A percentile compares a stretch with the other conserved stretches of the same genome.
Evolutionary conservation across 1,140 invertebrate species (phyloP).

Genomic region (Plectrocnemia conspersa): DNA sequence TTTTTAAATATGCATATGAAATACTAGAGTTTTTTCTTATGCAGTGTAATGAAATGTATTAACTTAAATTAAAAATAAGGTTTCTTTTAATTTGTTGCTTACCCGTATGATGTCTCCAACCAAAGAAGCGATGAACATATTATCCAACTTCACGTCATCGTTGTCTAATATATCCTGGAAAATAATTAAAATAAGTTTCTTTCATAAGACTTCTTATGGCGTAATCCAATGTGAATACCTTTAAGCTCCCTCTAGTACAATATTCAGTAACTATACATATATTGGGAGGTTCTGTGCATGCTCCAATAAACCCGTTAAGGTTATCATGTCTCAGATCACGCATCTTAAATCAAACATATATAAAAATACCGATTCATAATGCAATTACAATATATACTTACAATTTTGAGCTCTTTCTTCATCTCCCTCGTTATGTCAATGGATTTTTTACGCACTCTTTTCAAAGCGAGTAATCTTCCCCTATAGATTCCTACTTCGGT

Average conservation of each 20-base stretch:
- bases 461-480: conserved; percentile 77
- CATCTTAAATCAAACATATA: conserved; percentile 57
- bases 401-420: conserved; percentile 93
- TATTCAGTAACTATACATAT: conserved; percentile 89
- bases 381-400: conserved; percentile 44
- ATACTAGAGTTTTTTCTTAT: too few relatives aligned
- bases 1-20: too few relatives aligned
- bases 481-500: conserved; percentile 86
- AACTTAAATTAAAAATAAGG: conserved; percentile 27
- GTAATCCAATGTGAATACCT: conserved; percentile 52
- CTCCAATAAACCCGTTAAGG: conserved; percentile 88
- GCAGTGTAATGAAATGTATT: neutral
- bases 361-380: neutral
- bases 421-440: conserved; percentile 87
- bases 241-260: conserved; percentile 82
- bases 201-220: neutral
- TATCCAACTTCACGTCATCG: conserved; percentile 84
- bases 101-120: conserved; percentile 83
- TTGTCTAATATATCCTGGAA: conserved; percentile 85
- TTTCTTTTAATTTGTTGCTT: conserved; percentile 48
- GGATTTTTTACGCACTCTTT: conserved; percentile 76
- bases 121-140: conserved; percentile 86
- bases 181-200: conserved; percentile 5
- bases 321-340: conserved; percentile 86
- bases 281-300: conserved; percentile 84